Percentiles rank a stretch among this genome's conserved stretches.
Evolutionary conservation across 2,113 vertebrate genomes (phyloP).

Genomic region (Suncus etruscus): DNA sequence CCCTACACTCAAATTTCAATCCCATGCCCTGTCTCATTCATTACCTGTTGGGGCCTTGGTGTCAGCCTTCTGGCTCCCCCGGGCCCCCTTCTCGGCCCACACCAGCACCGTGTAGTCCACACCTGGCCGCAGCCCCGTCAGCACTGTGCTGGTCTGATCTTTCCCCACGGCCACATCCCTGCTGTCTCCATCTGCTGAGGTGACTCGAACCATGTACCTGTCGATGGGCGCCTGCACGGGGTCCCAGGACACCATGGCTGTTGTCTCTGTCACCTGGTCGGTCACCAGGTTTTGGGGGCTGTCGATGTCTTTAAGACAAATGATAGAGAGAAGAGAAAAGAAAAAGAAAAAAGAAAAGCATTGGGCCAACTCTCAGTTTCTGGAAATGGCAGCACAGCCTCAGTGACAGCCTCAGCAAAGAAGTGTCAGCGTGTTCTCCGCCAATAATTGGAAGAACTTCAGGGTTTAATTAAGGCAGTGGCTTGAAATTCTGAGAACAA

Average conservation of each 20-base stretch:
- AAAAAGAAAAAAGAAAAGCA: not conserved
- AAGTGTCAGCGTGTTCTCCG: not conserved
- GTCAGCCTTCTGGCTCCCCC: conserved; percentile 85
- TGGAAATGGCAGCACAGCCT: not conserved
- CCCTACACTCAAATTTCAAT: no score
- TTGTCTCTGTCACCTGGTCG: conserved; percentile 87
- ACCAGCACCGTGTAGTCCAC: conserved; percentile 87
- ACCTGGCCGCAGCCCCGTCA: conserved; percentile 87
- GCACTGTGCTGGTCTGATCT: conserved; percentile 80
- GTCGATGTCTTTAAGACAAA: conserved; percentile 76
- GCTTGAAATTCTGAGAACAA: conserved; percentile 35
- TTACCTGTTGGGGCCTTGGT: conserved; percentile 87
- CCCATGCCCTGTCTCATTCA: not conserved
- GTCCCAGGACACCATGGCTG: conserved; percentile 87
- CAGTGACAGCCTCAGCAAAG: not conserved
- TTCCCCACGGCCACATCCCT: conserved; percentile 84
- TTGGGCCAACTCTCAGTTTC: not conserved
- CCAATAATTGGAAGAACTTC: not conserved
- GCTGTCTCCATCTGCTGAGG: conserved; percentile 85
- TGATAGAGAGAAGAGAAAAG: not conserved
- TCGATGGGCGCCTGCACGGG: conserved; percentile 87
- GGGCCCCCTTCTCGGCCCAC: conserved; percentile 88
- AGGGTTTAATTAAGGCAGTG: conserved; percentile 31
- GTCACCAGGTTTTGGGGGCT: conserved; percentile 87
- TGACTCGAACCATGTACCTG: conserved; percentile 89